Evolutionary conservation across 2,113 vertebrate species (phyloP), one percentile per base, ranked within the genome.

Genomic region (Phodopus roborovskii): DNA sequence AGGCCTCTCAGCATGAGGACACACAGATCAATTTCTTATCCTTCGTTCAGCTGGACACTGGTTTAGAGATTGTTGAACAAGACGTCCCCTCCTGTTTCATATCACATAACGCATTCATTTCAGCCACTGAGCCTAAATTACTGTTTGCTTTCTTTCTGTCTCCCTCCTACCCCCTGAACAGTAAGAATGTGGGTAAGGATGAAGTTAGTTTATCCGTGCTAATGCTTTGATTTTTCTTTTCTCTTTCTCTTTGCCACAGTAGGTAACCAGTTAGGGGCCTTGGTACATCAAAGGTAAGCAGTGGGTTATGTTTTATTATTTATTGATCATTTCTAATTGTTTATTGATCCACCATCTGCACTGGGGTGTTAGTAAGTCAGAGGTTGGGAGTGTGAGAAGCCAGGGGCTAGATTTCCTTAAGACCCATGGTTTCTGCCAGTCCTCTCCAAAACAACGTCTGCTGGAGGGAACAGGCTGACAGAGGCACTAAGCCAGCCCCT

Each of bases 211-310:
- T 99, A 99, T 99, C 98, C 98, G 96, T 98, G 92, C 98, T 99
- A 99, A 98, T 98, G 98, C 98, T 99, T 98, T 98, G 98, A 98
- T 98, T 98, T 98, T 98, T 97, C 97, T 98, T 92, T 97, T 97
- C 97, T 98, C 96, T 98, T 97, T 96, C 97, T 99, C 98, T 98
- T 97, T 98, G 98, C 98, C 98, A 97, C 98, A 99, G 99, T 99
- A 98, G 99, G 99, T 98, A 99, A 99, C 99, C 99, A 99, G 98
- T 99, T 99, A 97, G 99, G 99, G 98, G 99, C 99, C 98, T 99
- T 99, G 98, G 99, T 99, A 99, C 99, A 99, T 99, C 99, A 99
- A 99, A 99, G 99, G 99, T 99, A 99, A 99, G 99, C 98, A 97
- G 98, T 98, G 98, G 98, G 98, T 98, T 99, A 98, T 98, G 98